phyloP scores from a whole-genome alignment of 2,113 vertebrate species.

The Acrocephalus kingi region DNA sequence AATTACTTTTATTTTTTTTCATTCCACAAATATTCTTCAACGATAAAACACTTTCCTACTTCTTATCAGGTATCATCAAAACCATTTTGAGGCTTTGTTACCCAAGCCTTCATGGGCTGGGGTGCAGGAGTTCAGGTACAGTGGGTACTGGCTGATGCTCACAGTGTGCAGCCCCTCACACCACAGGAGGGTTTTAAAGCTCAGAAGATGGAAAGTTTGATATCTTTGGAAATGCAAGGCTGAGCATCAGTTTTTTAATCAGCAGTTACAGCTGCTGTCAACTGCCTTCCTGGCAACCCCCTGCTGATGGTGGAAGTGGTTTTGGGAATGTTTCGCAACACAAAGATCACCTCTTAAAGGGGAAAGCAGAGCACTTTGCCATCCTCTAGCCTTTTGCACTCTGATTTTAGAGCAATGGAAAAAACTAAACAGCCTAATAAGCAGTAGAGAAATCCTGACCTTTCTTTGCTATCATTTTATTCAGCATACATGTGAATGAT shows the following conservation, averaged over 20 bases:
- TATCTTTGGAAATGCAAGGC: conserved; percentile 18
- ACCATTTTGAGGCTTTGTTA: neutral
- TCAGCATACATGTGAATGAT: neutral
- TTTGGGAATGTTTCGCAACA: conserved; percentile 62
- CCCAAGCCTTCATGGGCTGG: fast-evolving
- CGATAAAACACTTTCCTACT: neutral
- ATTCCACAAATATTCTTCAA: neutral
- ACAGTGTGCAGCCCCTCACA: neutral
- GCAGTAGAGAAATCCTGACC: neutral
- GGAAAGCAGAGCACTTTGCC: neutral
- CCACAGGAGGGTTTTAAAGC: neutral
- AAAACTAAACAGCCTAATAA: neutral
- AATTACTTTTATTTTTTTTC: neutral
- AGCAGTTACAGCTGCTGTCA: conserved; percentile 73
- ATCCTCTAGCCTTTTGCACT: neutral
- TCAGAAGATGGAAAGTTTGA: neutral
- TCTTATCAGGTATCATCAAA: neutral
- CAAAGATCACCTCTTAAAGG: conserved; percentile 58
- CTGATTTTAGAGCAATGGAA: neutral
- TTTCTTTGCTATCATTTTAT: neutral
- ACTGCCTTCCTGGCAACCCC: conserved; percentile 69
- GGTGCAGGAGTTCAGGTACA: neutral
- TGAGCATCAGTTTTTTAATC: conserved; percentile 72
- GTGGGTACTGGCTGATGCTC: neutral
- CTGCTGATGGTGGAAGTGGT: conserved; percentile 67